A percentile compares a stretch with the other conserved stretches of the same genome.
These are phyloP conservation scores for Drosophila leonis DNA, from an alignment of 2,888 invertebrate genomes.

Conservation along the genomic window DNA sequence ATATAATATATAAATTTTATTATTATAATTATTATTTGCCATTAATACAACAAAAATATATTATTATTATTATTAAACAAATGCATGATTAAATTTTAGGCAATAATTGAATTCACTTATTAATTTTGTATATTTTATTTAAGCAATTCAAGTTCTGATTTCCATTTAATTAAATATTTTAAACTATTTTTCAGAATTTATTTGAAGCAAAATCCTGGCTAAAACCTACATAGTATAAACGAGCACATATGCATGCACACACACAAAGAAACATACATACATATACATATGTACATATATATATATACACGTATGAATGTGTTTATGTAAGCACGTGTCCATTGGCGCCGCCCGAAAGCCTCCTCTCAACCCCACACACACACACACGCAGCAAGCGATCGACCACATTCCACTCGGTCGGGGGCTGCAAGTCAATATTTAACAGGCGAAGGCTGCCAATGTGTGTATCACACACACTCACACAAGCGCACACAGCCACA, in stretches of 20 bases:
- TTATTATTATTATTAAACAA: too few relatives aligned
- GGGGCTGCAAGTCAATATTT: conserved; percentile 52
- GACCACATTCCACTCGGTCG: conserved; percentile 50
- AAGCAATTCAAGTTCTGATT: neutral
- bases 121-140: neutral
- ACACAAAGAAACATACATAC: conserved; percentile 3
- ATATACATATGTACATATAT: conserved; percentile 9
- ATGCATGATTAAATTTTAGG: too few relatives aligned
- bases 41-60: too few relatives aligned
- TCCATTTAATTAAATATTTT: neutral
- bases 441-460: conserved; percentile 54
- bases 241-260: neutral
- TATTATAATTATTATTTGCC: too few relatives aligned
- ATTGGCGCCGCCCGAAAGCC: conserved; percentile 47
- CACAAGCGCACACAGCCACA: conserved; percentile 7
- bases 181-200: neutral
- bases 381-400: conserved; percentile 29
- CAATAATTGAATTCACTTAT: neutral
- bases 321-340: conserved; percentile 29
- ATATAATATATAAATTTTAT: too few relatives aligned
- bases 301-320: neutral
- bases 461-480: conserved; percentile 30
- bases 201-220: conserved; percentile 4
- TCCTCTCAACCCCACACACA: neutral
- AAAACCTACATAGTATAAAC: conserved; percentile 1